A percentile compares a stretch with the other conserved stretches of the same genome.
phyloP scores from a whole-genome alignment of 1,140 invertebrate species.

The Anthonomus grandis region DNA sequence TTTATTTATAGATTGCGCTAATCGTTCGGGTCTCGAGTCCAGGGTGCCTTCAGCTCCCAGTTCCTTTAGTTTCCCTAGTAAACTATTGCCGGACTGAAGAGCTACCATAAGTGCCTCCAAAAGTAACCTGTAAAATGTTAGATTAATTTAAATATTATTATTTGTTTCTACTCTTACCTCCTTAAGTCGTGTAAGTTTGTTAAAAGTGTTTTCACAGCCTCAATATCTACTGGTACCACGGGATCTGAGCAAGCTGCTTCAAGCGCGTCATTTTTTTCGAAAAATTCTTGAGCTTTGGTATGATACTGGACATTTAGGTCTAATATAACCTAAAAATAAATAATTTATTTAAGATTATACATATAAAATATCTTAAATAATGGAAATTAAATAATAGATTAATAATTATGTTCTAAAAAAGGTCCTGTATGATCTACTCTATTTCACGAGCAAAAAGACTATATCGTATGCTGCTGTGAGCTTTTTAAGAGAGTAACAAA shows the following conservation, averaged over 20 bases:
- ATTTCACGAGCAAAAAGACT: too few species aligned
- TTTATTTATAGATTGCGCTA: slow-evolving; percentile 60
- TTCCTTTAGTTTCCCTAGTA: slow-evolving; percentile 68
- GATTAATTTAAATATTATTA: neutral
- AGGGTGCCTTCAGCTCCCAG: slow-evolving; percentile 63
- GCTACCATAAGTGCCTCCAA: slow-evolving; percentile 74
- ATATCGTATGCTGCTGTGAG: too few species aligned
- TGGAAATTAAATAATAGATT: too few species aligned
- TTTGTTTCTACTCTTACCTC: slow-evolving; percentile 41
- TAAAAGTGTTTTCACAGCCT: slow-evolving; percentile 62
- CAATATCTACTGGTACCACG: slow-evolving; percentile 64
- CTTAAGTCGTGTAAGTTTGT: slow-evolving; percentile 62
- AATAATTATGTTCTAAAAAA: too few species aligned
- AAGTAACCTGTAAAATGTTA: slow-evolving; percentile 50
- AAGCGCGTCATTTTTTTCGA: slow-evolving; percentile 64
- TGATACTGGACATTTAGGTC: slow-evolving; percentile 73
- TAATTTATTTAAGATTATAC: too few species aligned
- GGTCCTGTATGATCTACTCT: too few species aligned
- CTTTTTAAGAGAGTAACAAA: too few species aligned
- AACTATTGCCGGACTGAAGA: slow-evolving; percentile 72
- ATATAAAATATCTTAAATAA: too few species aligned
- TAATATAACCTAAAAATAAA: slow-evolving; percentile 57
- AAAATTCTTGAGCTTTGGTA: slow-evolving; percentile 67
- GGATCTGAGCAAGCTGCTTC: slow-evolving; percentile 64
- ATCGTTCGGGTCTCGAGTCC: slow-evolving; percentile 71